Percentiles rank a stretch among this genome's conserved stretches.
Conservation (phyloP, 2,113 vertebrate genomes). For the Condylura cristata region DNA sequence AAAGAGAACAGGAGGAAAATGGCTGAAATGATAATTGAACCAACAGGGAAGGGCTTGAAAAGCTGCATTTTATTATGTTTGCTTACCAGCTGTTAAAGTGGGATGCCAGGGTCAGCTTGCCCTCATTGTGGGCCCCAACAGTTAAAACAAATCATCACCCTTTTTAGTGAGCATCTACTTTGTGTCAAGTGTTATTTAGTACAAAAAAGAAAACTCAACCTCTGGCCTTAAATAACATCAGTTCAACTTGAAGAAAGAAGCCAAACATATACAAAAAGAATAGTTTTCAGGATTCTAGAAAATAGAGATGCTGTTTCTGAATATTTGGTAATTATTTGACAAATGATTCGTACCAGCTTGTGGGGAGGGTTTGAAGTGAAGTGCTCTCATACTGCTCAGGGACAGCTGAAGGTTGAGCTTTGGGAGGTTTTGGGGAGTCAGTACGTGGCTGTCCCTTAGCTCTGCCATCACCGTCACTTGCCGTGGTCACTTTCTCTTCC, state of each 20-base stretch:
- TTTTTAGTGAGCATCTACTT: conserved; percentile 59
- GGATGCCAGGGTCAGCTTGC: conserved; percentile 46
- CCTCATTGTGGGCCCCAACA: conserved; percentile 22
- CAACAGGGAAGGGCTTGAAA: conserved; percentile 15
- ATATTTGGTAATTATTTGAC: conserved; percentile 25
- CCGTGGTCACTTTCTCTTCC: neutral
- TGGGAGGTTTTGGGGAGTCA: neutral
- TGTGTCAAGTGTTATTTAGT: conserved; percentile 42
- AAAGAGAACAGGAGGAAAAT: conserved; percentile 36
- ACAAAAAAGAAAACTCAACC: conserved; percentile 40
- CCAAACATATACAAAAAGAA: conserved; percentile 19
- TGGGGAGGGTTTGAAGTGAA: neutral
- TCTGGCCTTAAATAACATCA: conserved; percentile 47
- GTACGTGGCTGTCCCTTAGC: neutral
- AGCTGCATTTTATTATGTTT: conserved; percentile 53
- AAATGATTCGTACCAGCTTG: neutral
- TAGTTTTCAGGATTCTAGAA: conserved; percentile 8
- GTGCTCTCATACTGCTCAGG: neutral
- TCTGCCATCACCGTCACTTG: neutral
- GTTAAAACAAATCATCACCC: conserved; percentile 47
- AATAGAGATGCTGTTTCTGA: neutral
- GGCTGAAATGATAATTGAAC: conserved; percentile 37
- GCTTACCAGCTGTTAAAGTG: conserved; percentile 35
- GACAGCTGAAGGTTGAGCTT: neutral
- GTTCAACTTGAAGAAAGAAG: conserved; percentile 46